These are phyloP conservation scores for Centroberyx gerrardi DNA, from an alignment of 2,797 vertebrate genomes.

Conservation along the genomic window DNA sequence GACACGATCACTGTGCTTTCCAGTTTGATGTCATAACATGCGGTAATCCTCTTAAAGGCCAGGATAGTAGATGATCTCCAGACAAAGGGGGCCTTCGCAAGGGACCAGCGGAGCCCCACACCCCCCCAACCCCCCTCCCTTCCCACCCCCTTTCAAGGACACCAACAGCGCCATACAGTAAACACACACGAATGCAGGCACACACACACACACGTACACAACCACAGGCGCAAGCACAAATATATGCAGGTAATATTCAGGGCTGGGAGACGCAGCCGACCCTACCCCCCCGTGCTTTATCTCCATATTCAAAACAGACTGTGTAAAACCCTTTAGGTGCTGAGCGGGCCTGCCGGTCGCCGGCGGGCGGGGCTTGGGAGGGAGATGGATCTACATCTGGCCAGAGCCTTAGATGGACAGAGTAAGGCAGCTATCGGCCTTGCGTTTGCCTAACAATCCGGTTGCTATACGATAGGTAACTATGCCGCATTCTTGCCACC, in stretches of 20 bases:
- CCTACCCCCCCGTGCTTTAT: constrained; percentile 32
- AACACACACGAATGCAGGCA: not conserved
- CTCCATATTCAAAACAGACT: constrained; percentile 29
- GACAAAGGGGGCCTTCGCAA: constrained; percentile 65
- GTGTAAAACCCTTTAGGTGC: constrained; percentile 42
- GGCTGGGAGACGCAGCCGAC: not conserved
- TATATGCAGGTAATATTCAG: constrained; percentile 16
- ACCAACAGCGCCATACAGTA: not conserved
- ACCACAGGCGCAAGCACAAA: not conserved
- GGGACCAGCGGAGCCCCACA: constrained; percentile 29
- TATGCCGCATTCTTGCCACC: too few relatives aligned
- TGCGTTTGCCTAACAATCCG: too few relatives aligned
- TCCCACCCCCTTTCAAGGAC: not conserved
- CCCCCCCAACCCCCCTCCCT: not conserved
- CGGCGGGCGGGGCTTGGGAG: constrained; percentile 5
- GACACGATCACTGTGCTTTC: constrained; percentile 67
- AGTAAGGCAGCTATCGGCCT: too few relatives aligned
- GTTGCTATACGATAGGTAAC: too few relatives aligned
- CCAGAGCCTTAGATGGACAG: not conserved
- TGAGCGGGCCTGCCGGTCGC: constrained; percentile 40
- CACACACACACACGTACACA: not conserved
- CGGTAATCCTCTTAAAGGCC: constrained; percentile 78
- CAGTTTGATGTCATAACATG: constrained; percentile 76
- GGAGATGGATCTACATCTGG: not conserved
- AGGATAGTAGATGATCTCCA: constrained; percentile 72